Evolutionary conservation across 2,797 vertebrate genomes (phyloP).

Genomic region (Caiman crocodilus): DNA sequence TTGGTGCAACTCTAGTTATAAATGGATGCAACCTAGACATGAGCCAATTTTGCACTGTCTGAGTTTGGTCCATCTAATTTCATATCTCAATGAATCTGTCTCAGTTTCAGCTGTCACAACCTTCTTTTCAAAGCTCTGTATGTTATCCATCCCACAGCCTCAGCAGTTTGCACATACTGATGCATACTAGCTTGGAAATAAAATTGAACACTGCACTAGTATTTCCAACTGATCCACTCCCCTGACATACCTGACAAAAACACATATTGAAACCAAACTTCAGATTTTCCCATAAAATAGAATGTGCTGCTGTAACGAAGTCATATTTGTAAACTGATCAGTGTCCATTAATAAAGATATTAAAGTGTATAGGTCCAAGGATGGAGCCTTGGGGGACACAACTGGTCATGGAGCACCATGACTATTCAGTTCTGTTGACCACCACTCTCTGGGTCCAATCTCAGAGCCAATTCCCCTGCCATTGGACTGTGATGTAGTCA

Average conservation of each 20-base stretch:
- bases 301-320: neutral
- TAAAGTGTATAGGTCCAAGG: too few relatives aligned
- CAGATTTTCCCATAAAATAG: neutral
- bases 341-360: too few relatives aligned
- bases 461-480: too few relatives aligned
- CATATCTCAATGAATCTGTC: neutral
- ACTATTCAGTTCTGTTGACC: too few relatives aligned
- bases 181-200: neutral
- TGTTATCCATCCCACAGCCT: neutral
- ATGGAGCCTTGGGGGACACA: too few relatives aligned
- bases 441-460: too few relatives aligned
- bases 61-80: neutral
- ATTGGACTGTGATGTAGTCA: too few relatives aligned
- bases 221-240: neutral
- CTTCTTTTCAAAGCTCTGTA: neutral
- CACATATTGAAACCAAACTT: neutral
- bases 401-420: too few relatives aligned
- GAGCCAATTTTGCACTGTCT: neutral
- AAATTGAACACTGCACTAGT: neutral
- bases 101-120: neutral
- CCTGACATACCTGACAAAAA: neutral
- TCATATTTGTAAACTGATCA: neutral
- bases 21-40: neutral
- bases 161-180: neutral
- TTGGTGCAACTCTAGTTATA: neutral